Evolutionary conservation across 2,888 invertebrate genomes (phyloP), one percentile per base, ranked within the genome.

Genomic region (Piscicola geometra): DNA sequence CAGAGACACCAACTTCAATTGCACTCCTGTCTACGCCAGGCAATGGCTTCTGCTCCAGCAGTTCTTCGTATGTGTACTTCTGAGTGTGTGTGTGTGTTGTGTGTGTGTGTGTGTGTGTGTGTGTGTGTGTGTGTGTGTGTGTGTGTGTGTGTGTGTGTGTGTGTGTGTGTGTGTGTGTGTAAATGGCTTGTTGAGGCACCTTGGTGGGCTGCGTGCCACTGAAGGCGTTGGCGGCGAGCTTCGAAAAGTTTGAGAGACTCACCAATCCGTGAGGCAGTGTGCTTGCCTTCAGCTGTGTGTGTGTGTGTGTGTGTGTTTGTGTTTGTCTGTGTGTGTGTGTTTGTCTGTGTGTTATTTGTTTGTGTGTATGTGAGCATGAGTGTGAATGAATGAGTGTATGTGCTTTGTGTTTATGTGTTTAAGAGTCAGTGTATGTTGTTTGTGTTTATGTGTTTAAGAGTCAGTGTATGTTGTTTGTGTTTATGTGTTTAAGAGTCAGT

Each of bases 21-120:
- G 67, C 77, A 66, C 75, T 66, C 66, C 71, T 70, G 64, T 77
- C 71, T 1, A 77, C 64, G 30, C 77, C 77, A 35, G 77, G 77
- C 15, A 77, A 41, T 33, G 52, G 75, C 33, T 71, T 77, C 60
- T 33, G 28, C 52, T 76, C 21, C 35, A 52, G 35, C 71, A 77
- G 52, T 47, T 77, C 66, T 30, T 72, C 75, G 41, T 66, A 71
- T 30, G 77, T 28, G 70, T 77, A 77, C 21, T 41, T 36, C 77
- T 77, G 71, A 15, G 33, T 47, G 25, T 12, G 41, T 36, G 32
- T 1, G 32, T 18, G 32, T 35, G 0, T n/a, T n/a, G 15, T 41
- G 15, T 41, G 15, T 41, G 15, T 41, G 15, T 41, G 15, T 41
- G 15, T 41, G 41, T 41, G 41, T 41, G 41, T 41, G 41, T 41